phyloP scores from a whole-genome alignment of 2,113 vertebrate genomes.

The Microcebus murinus region DNA sequence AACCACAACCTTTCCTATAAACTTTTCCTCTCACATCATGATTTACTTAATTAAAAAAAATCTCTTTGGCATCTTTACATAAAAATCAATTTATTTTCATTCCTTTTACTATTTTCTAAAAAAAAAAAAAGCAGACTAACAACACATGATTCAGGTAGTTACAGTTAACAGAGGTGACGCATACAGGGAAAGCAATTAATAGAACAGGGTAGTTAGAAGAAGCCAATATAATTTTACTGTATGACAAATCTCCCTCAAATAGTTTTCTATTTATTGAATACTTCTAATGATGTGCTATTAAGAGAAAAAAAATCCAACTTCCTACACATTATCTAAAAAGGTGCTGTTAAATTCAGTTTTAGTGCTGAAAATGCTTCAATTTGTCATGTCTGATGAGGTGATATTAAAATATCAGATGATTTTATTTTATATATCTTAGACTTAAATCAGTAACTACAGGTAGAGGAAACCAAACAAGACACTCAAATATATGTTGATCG shows the following conservation, averaged over 20 bases:
- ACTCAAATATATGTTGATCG: not conserved
- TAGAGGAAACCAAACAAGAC: not conserved
- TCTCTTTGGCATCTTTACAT: not conserved
- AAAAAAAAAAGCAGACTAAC: not conserved
- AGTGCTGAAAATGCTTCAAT: constrained; percentile 48
- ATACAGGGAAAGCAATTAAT: constrained; percentile 40
- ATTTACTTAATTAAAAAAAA: not conserved
- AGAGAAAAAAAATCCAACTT: constrained; percentile 34
- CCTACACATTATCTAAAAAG: constrained; percentile 65
- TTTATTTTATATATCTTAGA: constrained; percentile 38
- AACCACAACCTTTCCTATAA: not conserved
- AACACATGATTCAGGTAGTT: constrained; percentile 25
- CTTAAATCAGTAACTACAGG: not conserved
- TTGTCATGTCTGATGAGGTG: constrained; percentile 26
- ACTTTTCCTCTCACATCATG: not conserved
- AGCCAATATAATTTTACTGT: constrained; percentile 57
- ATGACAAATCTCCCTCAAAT: constrained; percentile 64
- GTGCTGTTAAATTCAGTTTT: constrained; percentile 53
- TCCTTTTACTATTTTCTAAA: constrained; percentile 6
- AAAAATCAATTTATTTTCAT: constrained; percentile 1
- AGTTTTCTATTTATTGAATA: constrained; percentile 64
- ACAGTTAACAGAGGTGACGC: constrained; percentile 35
- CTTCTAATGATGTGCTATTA: constrained; percentile 58
- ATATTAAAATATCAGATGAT: constrained; percentile 26
- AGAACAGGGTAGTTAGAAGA: constrained; percentile 15